Percentiles rank a stretch among this genome's conserved stretches.
Evolutionary conservation across 1,140 invertebrate species (phyloP).

Genomic region (Rhagoletis zephyria): DNA sequence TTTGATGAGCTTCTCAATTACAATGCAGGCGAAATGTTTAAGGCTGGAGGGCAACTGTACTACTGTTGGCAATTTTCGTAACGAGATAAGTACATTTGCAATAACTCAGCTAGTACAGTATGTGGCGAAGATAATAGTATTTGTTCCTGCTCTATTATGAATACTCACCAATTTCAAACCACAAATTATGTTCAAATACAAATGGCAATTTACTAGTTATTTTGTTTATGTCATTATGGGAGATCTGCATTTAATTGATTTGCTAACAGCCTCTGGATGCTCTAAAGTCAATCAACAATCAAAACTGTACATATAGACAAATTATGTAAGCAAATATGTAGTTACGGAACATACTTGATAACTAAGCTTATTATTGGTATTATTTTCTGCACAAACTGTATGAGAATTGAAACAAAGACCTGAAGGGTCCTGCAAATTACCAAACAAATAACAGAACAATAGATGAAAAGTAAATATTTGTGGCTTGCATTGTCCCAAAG

Average conservation of each 20-base stretch:
- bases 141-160: too few species aligned
- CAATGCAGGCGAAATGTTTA: too few species aligned
- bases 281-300: not conserved
- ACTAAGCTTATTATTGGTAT: not conserved
- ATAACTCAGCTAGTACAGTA: too few species aligned
- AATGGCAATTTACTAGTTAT: not conserved
- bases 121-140: too few species aligned
- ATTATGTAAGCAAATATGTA: not conserved
- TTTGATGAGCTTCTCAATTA: not conserved
- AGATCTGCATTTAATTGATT: slow-evolving; percentile 17
- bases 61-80: too few species aligned
- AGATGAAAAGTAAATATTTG: slow-evolving; percentile 2
- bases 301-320: not conserved
- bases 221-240: not conserved
- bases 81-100: too few species aligned
- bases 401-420: not conserved
- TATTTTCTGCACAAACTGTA: not conserved
- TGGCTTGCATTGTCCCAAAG: not conserved
- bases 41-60: too few species aligned
- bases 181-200: not conserved
- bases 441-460: slow-evolving; percentile 8
- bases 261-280: not conserved
- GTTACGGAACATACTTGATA: too few species aligned
- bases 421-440: not conserved
- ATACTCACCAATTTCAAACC: not conserved